These are phyloP conservation scores for Phoeniculus purpureus DNA, from an alignment of 2,797 vertebrate genomes.

Conservation along the genomic window DNA sequence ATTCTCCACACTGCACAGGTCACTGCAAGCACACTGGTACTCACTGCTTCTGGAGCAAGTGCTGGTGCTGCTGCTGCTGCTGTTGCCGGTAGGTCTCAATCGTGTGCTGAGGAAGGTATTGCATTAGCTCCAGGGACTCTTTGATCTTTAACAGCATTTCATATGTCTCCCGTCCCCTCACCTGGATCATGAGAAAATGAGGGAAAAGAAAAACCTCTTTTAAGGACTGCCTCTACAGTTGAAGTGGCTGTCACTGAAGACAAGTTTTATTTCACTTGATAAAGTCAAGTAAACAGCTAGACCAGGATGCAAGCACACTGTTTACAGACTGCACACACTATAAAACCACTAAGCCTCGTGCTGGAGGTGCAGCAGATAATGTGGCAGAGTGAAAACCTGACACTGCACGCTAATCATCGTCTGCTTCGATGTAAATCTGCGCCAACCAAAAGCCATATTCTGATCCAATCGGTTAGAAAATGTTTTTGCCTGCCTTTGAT, in stretches of 20 bases:
- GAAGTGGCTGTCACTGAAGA: background rate
- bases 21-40: constrained; percentile 66
- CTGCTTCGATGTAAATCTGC: background rate
- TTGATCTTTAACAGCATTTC: constrained; percentile 99
- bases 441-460: background rate
- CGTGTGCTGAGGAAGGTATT: constrained; percentile 97
- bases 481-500: background rate
- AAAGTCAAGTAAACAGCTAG: background rate
- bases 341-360: background rate
- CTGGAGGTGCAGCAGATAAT: background rate
- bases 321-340: background rate
- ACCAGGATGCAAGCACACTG: background rate
- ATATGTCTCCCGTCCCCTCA: constrained; percentile 97
- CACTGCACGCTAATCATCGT: background rate
- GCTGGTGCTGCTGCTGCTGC: constrained; percentile 98
- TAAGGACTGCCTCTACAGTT: background rate
- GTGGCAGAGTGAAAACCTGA: background rate
- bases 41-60: constrained; percentile 98
- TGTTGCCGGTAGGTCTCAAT: constrained; percentile 98
- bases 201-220: background rate
- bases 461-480: background rate
- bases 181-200: constrained; percentile 70
- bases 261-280: background rate
- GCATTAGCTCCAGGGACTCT: constrained; percentile 98
- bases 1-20: background rate